These are phyloP conservation scores for Hypomecis atomaria DNA, from an alignment of 2,888 invertebrate species.

Conservation along the genomic window DNA sequence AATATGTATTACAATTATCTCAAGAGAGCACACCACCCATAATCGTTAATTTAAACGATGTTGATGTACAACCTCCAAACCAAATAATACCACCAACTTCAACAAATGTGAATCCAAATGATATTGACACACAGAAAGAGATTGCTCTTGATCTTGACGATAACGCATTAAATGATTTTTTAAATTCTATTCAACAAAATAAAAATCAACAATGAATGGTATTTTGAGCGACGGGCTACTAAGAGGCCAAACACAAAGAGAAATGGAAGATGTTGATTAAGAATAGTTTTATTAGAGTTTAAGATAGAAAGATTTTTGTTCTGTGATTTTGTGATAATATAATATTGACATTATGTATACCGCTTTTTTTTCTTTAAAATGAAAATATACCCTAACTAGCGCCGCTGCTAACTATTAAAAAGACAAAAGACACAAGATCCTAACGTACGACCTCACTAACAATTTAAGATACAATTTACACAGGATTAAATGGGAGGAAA, in stretches of 20 bases:
- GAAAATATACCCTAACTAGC: conserved; percentile 22
- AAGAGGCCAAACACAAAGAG: conserved; percentile 21
- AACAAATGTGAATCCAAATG: conserved; percentile 19
- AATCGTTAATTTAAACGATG: conserved; percentile 5
- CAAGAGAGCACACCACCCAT: not conserved
- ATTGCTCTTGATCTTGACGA: conserved; percentile 6
- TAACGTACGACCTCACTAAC: conserved; percentile 21
- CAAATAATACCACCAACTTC: conserved; percentile 12
- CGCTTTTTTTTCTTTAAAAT: conserved; percentile 17
- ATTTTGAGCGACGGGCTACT: conserved; percentile 11
- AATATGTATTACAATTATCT: conserved; percentile 9
- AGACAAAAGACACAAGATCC: conserved; percentile 21
- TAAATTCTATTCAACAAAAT: conserved; percentile 9
- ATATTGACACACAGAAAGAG: conserved; percentile 19
- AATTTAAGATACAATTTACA: conserved; percentile 22
- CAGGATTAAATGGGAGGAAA: conserved; percentile 27
- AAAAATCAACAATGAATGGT: conserved; percentile 8
- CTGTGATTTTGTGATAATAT: conserved; percentile 20
- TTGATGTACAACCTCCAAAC: conserved; percentile 3
- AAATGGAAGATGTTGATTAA: conserved; percentile 12
- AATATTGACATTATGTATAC: conserved; percentile 10
- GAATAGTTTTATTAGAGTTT: conserved; percentile 4
- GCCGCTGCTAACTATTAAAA: conserved; percentile 24
- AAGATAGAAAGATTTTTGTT: conserved; percentile 12
- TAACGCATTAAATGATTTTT: conserved; percentile 28